Evolutionary conservation across 1,140 invertebrate genomes (phyloP).

Genomic region (Macrosteles quadrilineatus): DNA sequence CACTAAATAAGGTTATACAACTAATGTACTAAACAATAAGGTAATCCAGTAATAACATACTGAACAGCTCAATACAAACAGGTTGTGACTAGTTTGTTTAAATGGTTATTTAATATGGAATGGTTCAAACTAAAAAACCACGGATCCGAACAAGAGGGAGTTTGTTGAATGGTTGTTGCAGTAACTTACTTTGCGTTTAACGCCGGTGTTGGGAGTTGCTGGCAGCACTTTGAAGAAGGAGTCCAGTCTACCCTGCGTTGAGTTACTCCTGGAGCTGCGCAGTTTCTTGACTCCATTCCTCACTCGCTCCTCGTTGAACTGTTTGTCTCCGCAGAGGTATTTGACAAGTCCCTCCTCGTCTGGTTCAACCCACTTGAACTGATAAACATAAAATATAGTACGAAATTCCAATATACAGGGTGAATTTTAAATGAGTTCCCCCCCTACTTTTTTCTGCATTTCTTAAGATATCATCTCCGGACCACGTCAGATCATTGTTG

Average conservation of each 20-base stretch:
- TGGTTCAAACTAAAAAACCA: not conserved
- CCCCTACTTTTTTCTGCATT: too few relatives aligned
- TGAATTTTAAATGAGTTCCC: too few relatives aligned
- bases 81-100: not conserved
- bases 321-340: slow-evolving; percentile 89
- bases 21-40: not conserved
- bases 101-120: not conserved
- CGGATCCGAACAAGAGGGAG: not conserved
- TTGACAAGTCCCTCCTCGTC: slow-evolving; percentile 94
- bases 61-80: not conserved
- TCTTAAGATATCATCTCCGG: too few relatives aligned
- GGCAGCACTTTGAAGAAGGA: slow-evolving; percentile 88
- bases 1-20: not conserved
- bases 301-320: slow-evolving; percentile 91
- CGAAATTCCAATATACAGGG: too few relatives aligned
- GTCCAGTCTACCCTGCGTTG: slow-evolving; percentile 92
- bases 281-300: slow-evolving; percentile 91
- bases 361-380: slow-evolving; percentile 94
- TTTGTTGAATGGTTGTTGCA: not conserved
- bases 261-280: slow-evolving; percentile 76
- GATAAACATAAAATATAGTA: too few relatives aligned
- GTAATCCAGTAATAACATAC: not conserved
- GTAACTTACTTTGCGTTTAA: slow-evolving; percentile 56
- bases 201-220: slow-evolving; percentile 47
- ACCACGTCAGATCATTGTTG: too few relatives aligned